Evolutionary conservation across 2,797 vertebrate genomes (phyloP).

Genomic region (Peromyscus nudipes): DNA sequence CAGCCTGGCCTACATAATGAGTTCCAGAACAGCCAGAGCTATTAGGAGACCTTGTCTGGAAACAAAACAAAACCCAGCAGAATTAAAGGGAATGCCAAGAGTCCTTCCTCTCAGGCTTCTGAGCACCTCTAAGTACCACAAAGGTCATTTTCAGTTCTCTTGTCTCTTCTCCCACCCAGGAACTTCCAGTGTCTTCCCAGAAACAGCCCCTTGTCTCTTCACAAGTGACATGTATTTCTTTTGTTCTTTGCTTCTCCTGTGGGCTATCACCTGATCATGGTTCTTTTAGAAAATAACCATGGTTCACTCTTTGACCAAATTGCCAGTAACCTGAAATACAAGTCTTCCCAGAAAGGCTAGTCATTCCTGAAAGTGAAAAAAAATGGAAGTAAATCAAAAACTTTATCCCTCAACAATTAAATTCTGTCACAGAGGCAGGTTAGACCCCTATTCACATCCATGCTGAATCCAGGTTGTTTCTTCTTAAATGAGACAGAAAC

Average conservation of each 20-base stretch:
- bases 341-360: neutral
- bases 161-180: neutral
- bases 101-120: neutral
- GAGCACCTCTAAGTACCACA: neutral
- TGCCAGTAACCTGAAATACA: constrained; percentile 1
- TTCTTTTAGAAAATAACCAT: constrained; percentile 18
- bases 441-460: neutral
- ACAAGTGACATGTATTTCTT: neutral
- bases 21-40: neutral
- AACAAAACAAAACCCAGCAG: neutral
- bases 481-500: constrained; percentile 16
- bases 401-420: constrained; percentile 3
- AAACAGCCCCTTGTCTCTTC: constrained; percentile 8
- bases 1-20: neutral
- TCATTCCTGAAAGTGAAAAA: neutral
- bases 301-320: constrained; percentile 37
- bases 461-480: constrained; percentile 16
- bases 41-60: neutral
- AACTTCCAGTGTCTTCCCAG: neutral
- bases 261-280: neutral
- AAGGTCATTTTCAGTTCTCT: neutral
- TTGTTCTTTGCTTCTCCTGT: neutral
- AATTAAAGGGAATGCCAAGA: neutral
- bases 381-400: neutral
- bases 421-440: neutral